Conservation (phyloP, 2,797 vertebrate species). For the Argentina silus region DNA sequence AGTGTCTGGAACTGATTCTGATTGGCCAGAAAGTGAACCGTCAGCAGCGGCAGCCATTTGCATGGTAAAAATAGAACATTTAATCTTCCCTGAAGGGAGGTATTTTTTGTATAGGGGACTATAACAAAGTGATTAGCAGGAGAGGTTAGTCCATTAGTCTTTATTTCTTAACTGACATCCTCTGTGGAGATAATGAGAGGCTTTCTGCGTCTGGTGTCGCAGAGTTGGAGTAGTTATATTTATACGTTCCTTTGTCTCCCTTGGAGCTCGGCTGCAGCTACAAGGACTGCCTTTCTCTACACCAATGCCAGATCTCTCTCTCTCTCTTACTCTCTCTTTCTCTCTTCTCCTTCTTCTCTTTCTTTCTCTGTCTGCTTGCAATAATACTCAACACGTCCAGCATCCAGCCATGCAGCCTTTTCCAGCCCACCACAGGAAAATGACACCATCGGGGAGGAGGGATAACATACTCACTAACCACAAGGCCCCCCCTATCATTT, state of each 20-base stretch:
- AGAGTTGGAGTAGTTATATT: slow-evolving; percentile 67
- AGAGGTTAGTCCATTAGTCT: slow-evolving; percentile 76
- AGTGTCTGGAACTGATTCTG: slow-evolving; percentile 6
- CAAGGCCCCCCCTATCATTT: slow-evolving; percentile 21
- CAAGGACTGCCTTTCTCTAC: slow-evolving; percentile 53
- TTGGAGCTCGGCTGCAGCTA: slow-evolving; percentile 42
- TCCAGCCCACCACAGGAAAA: slow-evolving; percentile 52
- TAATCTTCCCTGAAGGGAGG: slow-evolving; percentile 63
- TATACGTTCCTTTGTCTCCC: slow-evolving; percentile 70
- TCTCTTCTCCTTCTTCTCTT: slow-evolving; percentile 46
- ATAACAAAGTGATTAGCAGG: slow-evolving; percentile 71
- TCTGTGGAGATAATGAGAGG: slow-evolving; percentile 68
- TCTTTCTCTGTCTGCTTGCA: slow-evolving; percentile 49
- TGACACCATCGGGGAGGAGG: slow-evolving; percentile 53
- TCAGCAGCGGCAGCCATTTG: slow-evolving; percentile 30
- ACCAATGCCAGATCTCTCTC: too few relatives aligned
- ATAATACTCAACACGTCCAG: slow-evolving; percentile 47
- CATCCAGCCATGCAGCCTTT: slow-evolving; percentile 35
- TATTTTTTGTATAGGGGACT: slow-evolving; percentile 53
- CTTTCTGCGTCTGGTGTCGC: slow-evolving; percentile 56
- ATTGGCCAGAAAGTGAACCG: slow-evolving; percentile 14
- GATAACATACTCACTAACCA: slow-evolving; percentile 53
- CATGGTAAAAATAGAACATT: slow-evolving; percentile 66
- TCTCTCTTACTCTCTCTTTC: neutral
- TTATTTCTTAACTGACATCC: slow-evolving; percentile 68